Evolutionary conservation across 2,113 vertebrate genomes (phyloP).

Genomic region (Perca flavescens): DNA sequence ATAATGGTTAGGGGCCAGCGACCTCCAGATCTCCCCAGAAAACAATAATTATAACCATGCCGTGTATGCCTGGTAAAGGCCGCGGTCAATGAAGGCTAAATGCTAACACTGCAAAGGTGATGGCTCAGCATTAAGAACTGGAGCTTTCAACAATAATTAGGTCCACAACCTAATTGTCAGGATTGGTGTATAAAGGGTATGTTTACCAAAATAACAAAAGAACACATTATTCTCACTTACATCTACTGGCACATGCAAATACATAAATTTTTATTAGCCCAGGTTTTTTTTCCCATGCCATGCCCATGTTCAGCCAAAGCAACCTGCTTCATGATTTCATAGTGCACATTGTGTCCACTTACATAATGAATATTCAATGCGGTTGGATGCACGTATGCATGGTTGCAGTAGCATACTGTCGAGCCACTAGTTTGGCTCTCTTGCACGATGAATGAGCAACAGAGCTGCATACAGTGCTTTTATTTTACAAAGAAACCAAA

Average conservation of each 20-base stretch:
- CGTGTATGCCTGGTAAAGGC: conserved; percentile 59
- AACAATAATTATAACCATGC: conserved; percentile 75
- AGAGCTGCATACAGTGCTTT: background rate
- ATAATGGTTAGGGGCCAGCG: conserved; percentile 86
- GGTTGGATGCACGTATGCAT: background rate
- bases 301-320: background rate
- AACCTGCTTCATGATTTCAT: background rate
- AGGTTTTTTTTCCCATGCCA: background rate
- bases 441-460: background rate
- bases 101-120: conserved; percentile 54
- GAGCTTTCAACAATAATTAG: conserved; percentile 29
- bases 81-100: conserved; percentile 60
- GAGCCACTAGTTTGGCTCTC: background rate
- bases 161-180: background rate
- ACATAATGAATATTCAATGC: background rate
- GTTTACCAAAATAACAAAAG: background rate
- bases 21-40: conserved; percentile 80
- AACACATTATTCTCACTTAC: background rate
- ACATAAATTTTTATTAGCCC: background rate
- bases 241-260: background rate
- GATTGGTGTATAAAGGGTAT: background rate
- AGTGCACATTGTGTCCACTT: background rate
- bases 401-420: background rate
- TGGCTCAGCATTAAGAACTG: conserved; percentile 24
- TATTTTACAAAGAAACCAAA: background rate